A percentile compares a stretch with the other conserved stretches of the same genome.
Evolutionary conservation across 2,888 invertebrate genomes (phyloP).

Genomic region (Anoplius nigerrimus): DNA sequence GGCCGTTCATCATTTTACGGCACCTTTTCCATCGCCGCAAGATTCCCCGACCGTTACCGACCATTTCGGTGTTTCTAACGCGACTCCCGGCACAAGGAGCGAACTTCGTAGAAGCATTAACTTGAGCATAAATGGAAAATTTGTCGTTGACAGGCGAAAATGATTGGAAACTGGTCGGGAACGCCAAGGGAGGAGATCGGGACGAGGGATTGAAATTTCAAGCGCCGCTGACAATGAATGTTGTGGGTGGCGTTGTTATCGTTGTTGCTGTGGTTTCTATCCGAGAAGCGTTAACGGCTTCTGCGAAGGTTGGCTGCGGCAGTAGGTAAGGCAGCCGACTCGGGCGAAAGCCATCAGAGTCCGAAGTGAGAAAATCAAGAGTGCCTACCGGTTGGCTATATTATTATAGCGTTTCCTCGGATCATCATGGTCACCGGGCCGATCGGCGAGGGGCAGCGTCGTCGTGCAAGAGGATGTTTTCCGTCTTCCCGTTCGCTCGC

Average conservation of each 20-base stretch:
- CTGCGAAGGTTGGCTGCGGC: conserved; percentile 49
- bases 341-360: conserved; percentile 51
- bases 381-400: conserved; percentile 47
- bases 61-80: conserved; percentile 16
- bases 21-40: conserved; percentile 20
- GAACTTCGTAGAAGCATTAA: too few species aligned
- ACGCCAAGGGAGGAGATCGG: too few species aligned
- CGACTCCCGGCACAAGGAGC: background rate
- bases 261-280: conserved; percentile 1
- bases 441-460: conserved; percentile 40
- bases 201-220: background rate
- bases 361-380: conserved; percentile 57
- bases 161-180: too few species aligned
- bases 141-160: too few species aligned
- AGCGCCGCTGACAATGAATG: background rate
- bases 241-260: background rate
- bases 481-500: conserved; percentile 40
- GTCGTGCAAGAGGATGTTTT: conserved; percentile 40
- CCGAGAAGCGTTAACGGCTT: conserved; percentile 53
- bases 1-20: conserved; percentile 37
- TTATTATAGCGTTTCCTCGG: conserved; percentile 52
- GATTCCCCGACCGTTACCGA: conserved; percentile 7
- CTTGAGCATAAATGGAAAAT: too few species aligned
- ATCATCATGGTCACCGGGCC: conserved; percentile 42
- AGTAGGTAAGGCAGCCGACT: conserved; percentile 29